A percentile compares a stretch with the other conserved stretches of the same genome.
These are phyloP conservation scores for Calephelis nemesis DNA, from an alignment of 1,140 invertebrate species.

Conservation along the genomic window DNA sequence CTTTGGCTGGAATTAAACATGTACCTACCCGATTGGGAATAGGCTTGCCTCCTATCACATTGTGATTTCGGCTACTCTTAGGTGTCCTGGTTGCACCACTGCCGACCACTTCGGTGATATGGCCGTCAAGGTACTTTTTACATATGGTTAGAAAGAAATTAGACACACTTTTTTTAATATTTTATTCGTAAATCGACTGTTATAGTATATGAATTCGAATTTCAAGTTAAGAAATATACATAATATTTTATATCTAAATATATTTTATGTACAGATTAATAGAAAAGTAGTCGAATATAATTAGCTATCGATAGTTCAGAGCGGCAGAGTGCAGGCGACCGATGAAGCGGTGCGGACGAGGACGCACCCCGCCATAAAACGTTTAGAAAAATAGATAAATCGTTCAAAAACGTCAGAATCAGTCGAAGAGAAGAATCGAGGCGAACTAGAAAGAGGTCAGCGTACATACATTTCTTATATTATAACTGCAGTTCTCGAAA, in stretches of 20 bases:
- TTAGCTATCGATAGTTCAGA: constrained; percentile 75
- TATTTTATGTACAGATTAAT: constrained; percentile 78
- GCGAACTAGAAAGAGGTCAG: constrained; percentile 49
- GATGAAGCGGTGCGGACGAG: constrained; percentile 74
- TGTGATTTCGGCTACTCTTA: too few relatives aligned
- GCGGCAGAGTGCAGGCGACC: constrained; percentile 76
- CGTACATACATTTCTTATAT: constrained; percentile 21
- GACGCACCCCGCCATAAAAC: constrained; percentile 74
- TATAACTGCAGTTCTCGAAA: too few relatives aligned
- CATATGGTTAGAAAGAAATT: constrained; percentile 8
- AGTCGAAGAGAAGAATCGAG: constrained; percentile 72
- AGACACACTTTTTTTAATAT: constrained; percentile 40
- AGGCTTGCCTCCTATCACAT: too few relatives aligned
- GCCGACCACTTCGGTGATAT: too few relatives aligned
- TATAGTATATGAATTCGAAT: constrained; percentile 77
- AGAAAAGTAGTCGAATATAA: constrained; percentile 78
- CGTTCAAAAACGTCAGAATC: constrained; percentile 76
- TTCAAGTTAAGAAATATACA: constrained; percentile 78
- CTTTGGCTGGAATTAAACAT: too few relatives aligned
- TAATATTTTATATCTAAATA: constrained; percentile 79
- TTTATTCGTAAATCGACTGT: constrained; percentile 77
- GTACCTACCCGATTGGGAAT: too few relatives aligned
- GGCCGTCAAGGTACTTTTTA: too few relatives aligned
- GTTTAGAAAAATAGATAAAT: constrained; percentile 80
- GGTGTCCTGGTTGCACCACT: too few relatives aligned